phyloP scores from a whole-genome alignment of 1,140 invertebrate genomes.

The Lepidurus arcticus region DNA sequence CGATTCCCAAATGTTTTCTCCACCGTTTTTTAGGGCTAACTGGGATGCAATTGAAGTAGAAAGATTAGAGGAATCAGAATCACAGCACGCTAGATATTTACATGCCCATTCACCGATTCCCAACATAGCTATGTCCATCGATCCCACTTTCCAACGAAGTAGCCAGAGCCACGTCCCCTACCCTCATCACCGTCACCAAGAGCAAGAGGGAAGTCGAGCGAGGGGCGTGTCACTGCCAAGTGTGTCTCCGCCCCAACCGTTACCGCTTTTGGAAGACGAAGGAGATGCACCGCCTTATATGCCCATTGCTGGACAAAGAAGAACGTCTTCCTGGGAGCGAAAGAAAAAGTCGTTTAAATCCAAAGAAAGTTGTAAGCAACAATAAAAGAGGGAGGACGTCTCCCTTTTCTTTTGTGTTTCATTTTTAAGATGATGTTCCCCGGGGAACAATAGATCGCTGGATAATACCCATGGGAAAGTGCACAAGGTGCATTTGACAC shows the following conservation, averaged over 20 bases:
- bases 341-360: slow-evolving; percentile 4
- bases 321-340: slow-evolving; percentile 4
- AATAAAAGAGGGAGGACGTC: neutral
- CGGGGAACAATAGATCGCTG: neutral
- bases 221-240: slow-evolving; percentile 3
- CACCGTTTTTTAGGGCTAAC: neutral
- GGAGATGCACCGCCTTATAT: slow-evolving; percentile 17
- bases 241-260: slow-evolving; percentile 2
- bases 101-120: slow-evolving; percentile 12
- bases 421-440: neutral
- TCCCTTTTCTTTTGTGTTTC: neutral
- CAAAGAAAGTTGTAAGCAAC: slow-evolving; percentile 8
- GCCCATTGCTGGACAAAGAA: slow-evolving; percentile 8
- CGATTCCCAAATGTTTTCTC: neutral
- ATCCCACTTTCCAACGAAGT: neutral
- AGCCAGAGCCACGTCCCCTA: neutral
- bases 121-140: neutral
- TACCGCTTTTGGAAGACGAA: neutral
- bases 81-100: neutral
- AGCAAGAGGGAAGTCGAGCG: neutral
- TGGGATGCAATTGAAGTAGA: slow-evolving; percentile 9
- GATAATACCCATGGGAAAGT: neutral
- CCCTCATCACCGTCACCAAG: neutral
- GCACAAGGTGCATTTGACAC: neutral
- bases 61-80: neutral